These are phyloP conservation scores for Atopsyche davidsoni DNA, from an alignment of 1,140 invertebrate species.

Conservation along the genomic window DNA sequence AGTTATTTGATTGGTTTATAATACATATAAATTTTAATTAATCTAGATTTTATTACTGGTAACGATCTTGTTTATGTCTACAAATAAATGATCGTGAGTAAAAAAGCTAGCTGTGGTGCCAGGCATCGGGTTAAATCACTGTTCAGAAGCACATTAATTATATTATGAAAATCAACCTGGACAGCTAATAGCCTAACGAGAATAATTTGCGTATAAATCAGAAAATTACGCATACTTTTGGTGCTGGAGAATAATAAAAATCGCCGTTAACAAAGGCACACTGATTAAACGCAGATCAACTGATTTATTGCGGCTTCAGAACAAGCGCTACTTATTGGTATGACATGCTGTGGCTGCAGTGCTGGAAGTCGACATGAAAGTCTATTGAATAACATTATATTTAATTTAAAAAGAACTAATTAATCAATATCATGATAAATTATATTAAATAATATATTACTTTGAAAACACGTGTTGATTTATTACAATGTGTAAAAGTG, in stretches of 20 bases:
- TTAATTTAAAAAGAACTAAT: background rate
- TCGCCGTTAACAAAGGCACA: conserved; percentile 13
- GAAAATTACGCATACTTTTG: conserved; percentile 1
- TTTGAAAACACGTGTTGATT: background rate
- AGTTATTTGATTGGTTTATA: too few species aligned
- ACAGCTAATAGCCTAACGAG: conserved; percentile 11
- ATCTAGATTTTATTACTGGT: background rate
- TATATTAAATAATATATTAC: conserved; percentile 2
- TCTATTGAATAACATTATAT: conserved; percentile 1
- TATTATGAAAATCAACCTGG: conserved; percentile 12
- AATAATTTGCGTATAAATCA: conserved; percentile 21
- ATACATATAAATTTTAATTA: conserved; percentile 1
- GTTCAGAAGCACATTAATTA: too few species aligned
- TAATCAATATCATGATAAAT: conserved; percentile 3
- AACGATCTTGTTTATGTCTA: background rate
- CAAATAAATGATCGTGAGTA: background rate
- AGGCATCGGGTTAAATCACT: background rate
- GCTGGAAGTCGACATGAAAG: too few species aligned
- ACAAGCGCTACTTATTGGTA: too few species aligned
- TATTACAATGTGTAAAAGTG: too few species aligned
- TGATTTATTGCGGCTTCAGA: too few species aligned
- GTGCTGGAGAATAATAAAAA: conserved; percentile 6
- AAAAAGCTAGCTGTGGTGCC: background rate
- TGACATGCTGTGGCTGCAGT: too few species aligned
- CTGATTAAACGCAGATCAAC: too few species aligned